A percentile compares a stretch with the other conserved stretches of the same genome.
Evolutionary conservation across 2,113 vertebrate species (phyloP).

Genomic region (Salvelinus alpinus): DNA sequence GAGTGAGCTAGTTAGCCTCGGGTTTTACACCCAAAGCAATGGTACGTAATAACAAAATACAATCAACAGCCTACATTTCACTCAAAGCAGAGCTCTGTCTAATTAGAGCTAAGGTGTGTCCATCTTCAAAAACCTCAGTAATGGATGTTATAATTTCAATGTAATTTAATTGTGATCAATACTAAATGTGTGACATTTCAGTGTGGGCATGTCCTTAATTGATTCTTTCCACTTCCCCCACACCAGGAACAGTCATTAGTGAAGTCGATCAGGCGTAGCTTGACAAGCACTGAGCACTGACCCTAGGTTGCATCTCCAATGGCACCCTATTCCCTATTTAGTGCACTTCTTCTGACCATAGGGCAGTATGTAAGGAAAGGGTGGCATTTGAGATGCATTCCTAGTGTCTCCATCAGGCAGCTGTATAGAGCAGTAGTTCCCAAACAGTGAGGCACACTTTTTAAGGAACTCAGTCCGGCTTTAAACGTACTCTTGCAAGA

Average conservation of each 20-base stretch:
- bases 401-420: too few relatives aligned
- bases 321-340: neutral
- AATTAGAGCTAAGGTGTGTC: neutral
- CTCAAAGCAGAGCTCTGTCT: neutral
- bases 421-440: too few relatives aligned
- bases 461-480: too few relatives aligned
- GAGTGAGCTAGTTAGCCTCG: neutral
- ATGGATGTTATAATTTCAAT: neutral
- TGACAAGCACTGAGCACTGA: neutral
- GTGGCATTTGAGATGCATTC: too few relatives aligned
- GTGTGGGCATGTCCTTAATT: slow-evolving; percentile 24
- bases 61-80: neutral
- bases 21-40: neutral
- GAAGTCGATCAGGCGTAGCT: slow-evolving; percentile 30
- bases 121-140: neutral
- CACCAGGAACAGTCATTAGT: slow-evolving; percentile 23
- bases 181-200: slow-evolving; percentile 22
- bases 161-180: slow-evolving; percentile 12
- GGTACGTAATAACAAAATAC: neutral
- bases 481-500: too few relatives aligned
- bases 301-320: too few relatives aligned
- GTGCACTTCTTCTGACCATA: neutral
- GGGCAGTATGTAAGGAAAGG: too few relatives aligned
- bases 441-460: too few relatives aligned
- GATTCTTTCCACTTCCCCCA: slow-evolving; percentile 26